Conservation (phyloP, 1,140 invertebrate genomes). For the Daktulosphaira vitifoliae region DNA sequence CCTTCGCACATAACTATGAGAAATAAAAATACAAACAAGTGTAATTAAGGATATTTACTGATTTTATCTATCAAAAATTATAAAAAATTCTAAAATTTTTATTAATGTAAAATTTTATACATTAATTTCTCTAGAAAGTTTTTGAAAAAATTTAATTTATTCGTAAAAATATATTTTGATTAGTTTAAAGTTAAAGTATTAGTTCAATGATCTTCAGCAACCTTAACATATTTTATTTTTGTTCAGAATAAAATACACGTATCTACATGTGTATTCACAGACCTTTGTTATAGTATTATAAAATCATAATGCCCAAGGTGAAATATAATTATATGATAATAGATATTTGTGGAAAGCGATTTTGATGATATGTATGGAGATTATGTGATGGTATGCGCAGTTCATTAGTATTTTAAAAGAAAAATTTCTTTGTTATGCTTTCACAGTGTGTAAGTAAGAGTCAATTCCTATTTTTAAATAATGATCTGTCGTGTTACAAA, state of each 20-base stretch:
- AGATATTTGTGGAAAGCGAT: constrained; percentile 16
- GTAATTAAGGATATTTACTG: too few species aligned
- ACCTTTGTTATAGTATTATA: background rate
- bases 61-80: too few species aligned
- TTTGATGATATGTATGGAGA: background rate
- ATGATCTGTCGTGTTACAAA: too few species aligned
- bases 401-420: constrained; percentile 15
- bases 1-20: constrained; percentile 8
- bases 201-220: constrained; percentile 24
- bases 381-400: background rate
- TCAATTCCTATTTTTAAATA: too few species aligned
- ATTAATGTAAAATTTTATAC: too few species aligned
- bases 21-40: too few species aligned
- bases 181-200: too few species aligned
- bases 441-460: constrained; percentile 9
- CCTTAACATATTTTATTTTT: constrained; percentile 22
- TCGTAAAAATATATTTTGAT: too few species aligned
- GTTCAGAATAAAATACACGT: background rate
- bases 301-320: background rate
- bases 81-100: too few species aligned
- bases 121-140: too few species aligned
- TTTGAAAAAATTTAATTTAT: too few species aligned
- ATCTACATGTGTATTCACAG: background rate
- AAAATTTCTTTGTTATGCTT: constrained; percentile 22
- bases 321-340: constrained; percentile 24